A percentile compares a stretch with the other conserved stretches of the same genome.
phyloP scores from a whole-genome alignment of 2,888 invertebrate species.

The Amaurobius ferox region DNA sequence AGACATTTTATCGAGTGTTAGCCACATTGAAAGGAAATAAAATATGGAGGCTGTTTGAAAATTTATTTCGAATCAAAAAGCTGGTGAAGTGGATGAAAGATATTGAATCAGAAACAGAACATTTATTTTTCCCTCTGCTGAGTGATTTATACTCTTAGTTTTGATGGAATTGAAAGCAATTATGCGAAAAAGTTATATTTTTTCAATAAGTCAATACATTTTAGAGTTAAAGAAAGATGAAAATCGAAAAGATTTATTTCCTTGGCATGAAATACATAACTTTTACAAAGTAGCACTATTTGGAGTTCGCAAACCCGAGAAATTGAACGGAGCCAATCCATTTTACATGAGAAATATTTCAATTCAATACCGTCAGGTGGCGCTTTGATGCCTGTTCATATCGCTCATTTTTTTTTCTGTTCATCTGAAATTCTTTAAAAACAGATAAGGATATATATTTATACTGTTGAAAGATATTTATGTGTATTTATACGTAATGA shows the following conservation, averaged over 20 bases:
- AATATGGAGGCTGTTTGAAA: conserved; percentile 16
- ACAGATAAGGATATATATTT: too few relatives aligned
- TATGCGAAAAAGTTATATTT: conserved; percentile 12
- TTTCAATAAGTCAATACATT: conserved; percentile 17
- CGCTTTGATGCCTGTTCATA: too few relatives aligned
- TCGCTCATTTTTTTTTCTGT: too few relatives aligned
- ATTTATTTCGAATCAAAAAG: conserved; percentile 16
- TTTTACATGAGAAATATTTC: too few relatives aligned
- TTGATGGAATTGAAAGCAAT: conserved; percentile 21
- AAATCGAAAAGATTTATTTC: not conserved
- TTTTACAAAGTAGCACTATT: not conserved
- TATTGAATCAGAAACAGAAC: not conserved
- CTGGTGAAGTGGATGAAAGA: not conserved
- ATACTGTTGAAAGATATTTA: too few relatives aligned
- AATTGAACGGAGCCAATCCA: too few relatives aligned
- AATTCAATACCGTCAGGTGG: too few relatives aligned
- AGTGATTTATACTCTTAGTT: conserved; percentile 15
- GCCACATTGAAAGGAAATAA: conserved; percentile 3
- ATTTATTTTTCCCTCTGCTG: not conserved
- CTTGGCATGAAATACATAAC: not conserved
- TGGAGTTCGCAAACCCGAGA: not conserved
- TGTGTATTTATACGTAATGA: too few relatives aligned
- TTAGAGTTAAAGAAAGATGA: not conserved
- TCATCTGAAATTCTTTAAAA: too few relatives aligned
- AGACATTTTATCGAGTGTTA: conserved; percentile 5